A percentile compares a stretch with the other conserved stretches of the same genome.
These are phyloP conservation scores for Tetramorium parvispinum DNA, from an alignment of 1,140 invertebrate genomes.

Conservation along the genomic window DNA sequence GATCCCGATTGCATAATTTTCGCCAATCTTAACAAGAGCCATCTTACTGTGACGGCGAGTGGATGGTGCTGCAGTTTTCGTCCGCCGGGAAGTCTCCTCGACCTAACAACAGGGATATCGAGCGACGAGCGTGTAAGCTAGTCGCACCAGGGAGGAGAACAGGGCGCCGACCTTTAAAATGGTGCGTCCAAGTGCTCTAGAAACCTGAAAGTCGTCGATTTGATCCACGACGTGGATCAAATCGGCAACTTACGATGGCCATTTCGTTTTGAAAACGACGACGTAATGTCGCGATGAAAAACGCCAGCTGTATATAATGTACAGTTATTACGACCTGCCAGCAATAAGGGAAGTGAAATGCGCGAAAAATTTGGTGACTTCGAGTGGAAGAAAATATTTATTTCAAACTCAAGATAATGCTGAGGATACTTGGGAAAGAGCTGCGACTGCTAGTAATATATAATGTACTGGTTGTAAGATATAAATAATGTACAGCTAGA, in stretches of 20 bases:
- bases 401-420: not conserved
- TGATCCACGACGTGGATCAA: not conserved
- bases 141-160: constrained; percentile 39
- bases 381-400: not conserved
- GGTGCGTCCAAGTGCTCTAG: constrained; percentile 70
- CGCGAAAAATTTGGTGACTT: not conserved
- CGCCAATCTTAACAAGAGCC: constrained; percentile 20
- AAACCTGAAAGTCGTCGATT: constrained; percentile 65
- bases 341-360: not conserved
- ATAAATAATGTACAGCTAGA: constrained; percentile 4
- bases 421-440: not conserved
- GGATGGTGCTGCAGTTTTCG: constrained; percentile 25
- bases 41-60: not conserved
- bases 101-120: constrained; percentile 75
- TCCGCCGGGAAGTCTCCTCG: constrained; percentile 66
- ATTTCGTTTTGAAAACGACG: constrained; percentile 9
- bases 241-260: constrained; percentile 17
- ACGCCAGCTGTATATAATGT: constrained; percentile 4
- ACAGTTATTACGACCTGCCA: not conserved
- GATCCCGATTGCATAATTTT: constrained; percentile 22
- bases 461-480: not conserved
- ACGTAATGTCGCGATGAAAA: not conserved
- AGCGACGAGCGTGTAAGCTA: constrained; percentile 56
- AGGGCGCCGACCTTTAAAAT: constrained; percentile 73
- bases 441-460: not conserved